Base-by-base conservation (phyloP, 2,797 vertebrate species). In the Brachyrhaphis roseni region DNA sequence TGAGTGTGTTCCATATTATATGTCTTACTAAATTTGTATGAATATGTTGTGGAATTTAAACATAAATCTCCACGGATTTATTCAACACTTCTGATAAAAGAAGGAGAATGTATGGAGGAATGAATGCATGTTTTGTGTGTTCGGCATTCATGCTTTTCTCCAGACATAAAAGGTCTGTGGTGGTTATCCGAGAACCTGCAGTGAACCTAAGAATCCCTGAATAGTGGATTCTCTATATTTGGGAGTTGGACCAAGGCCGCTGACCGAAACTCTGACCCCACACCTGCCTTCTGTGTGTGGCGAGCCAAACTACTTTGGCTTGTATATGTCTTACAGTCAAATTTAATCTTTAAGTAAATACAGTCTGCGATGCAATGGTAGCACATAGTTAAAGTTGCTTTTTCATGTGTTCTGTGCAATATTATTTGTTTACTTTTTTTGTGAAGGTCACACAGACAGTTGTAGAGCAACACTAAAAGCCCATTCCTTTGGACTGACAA, bases 141-240 rank as follows among this genome's bases (percentile, higher is more conserved):
- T 75, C 6, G 81, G 86, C 87, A 85, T 91, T 84, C 88, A 36
- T 82, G 82, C 87, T 86, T 80, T 81, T 85, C 72, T 84, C 70
- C 0, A 23, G 72, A 88, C 87, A 92, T 89, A 92, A 90, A 91
- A 90, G 84, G 41, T 87, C 72, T 78, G 75, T 85, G 85, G 82
- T 91, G 85, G 91, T 90, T 90, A 92, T 88, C 75, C n/a, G 87
- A 93, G 92, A 93, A 90, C 75, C 74, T 88, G 78, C 72, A 8
- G 78, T 88, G 90, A 93, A 91, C 87, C 85, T 78, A 72, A 78
- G 79, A 74, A 86, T 91, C 88, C 80, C 68, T 28, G 70, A 86
- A 94, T 91, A 95, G 86, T 88, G 87, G 88, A 81, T 43, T 85
- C 89, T 93, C 94, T 96, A 94, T 96, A 90, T 95, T 95, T 96